A percentile compares a stretch with the other conserved stretches of the same genome.
Evolutionary conservation across 2,888 invertebrate genomes (phyloP).

Genomic region (Drosophila testacea): DNA sequence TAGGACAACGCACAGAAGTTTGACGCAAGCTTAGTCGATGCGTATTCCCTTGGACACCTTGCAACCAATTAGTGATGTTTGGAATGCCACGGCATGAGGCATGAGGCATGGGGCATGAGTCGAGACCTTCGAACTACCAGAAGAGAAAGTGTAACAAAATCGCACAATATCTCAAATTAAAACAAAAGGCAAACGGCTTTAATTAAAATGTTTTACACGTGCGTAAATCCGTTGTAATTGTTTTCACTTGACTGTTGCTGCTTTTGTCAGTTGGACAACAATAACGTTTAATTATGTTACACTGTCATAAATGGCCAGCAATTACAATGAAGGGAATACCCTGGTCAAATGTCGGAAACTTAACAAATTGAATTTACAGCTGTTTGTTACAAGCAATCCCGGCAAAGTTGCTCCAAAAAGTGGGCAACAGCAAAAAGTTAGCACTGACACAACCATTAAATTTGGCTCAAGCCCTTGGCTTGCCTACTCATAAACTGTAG

Average conservation of each 20-base stretch:
- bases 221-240: conserved; percentile 56
- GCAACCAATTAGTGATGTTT: conserved; percentile 57
- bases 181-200: conserved; percentile 47
- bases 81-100: conserved; percentile 27
- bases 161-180: conserved; percentile 29
- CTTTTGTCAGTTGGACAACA: conserved; percentile 22
- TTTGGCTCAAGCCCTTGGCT: conserved; percentile 33
- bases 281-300: conserved; percentile 48
- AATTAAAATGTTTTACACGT: conserved; percentile 70
- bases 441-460: conserved; percentile 24
- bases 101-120: not conserved
- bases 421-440: conserved; percentile 27
- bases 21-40: conserved; percentile 10
- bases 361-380: conserved; percentile 47
- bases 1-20: conserved; percentile 57
- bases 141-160: conserved; percentile 30
- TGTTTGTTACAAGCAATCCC: conserved; percentile 30
- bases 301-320: conserved; percentile 14
- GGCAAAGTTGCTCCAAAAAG: conserved; percentile 12
- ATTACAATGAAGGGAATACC: not conserved
- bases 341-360: conserved; percentile 21
- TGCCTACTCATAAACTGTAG: conserved; percentile 36
- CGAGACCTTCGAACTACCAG: conserved; percentile 27
- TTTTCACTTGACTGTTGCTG: conserved; percentile 29
- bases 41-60: conserved; percentile 14